phyloP scores from a whole-genome alignment of 1,140 invertebrate species.

The Callitettix versicolor region DNA sequence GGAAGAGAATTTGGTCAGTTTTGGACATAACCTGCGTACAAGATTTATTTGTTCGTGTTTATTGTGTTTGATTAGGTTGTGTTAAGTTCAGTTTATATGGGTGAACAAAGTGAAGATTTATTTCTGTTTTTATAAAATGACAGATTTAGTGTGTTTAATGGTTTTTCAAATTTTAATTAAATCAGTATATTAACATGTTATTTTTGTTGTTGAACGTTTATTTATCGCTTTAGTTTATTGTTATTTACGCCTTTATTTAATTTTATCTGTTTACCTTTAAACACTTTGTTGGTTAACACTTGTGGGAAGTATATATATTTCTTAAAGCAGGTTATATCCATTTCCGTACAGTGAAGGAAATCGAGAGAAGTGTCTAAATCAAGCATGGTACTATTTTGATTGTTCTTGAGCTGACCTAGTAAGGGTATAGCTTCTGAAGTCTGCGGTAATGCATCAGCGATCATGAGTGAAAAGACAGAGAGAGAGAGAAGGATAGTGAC shows the following conservation, averaged over 20 bases:
- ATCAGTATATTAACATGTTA: too few species aligned
- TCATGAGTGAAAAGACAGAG: constrained; percentile 62
- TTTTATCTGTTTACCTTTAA: neutral
- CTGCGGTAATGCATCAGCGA: constrained; percentile 54
- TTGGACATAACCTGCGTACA: constrained; percentile 6
- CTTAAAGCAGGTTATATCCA: constrained; percentile 13
- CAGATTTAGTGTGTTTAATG: too few species aligned
- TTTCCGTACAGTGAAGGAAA: neutral
- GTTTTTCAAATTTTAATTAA: neutral
- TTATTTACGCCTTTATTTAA: too few species aligned
- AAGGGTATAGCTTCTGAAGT: constrained; percentile 60
- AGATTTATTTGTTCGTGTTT: too few species aligned
- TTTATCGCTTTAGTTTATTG: too few species aligned
- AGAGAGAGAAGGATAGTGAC: constrained; percentile 64
- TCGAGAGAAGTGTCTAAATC: constrained; percentile 4
- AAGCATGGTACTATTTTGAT: constrained; percentile 10
- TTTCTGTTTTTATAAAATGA: neutral
- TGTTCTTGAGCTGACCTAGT: constrained; percentile 43
- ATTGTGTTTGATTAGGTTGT: neutral
- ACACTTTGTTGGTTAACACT: neutral
- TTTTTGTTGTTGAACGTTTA: too few species aligned
- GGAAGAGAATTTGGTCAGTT: constrained; percentile 2
- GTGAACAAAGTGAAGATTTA: neutral
- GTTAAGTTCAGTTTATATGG: neutral
- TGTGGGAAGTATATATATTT: neutral